phyloP scores from a whole-genome alignment of 2,113 vertebrate genomes.

The Lycaon pictus region DNA sequence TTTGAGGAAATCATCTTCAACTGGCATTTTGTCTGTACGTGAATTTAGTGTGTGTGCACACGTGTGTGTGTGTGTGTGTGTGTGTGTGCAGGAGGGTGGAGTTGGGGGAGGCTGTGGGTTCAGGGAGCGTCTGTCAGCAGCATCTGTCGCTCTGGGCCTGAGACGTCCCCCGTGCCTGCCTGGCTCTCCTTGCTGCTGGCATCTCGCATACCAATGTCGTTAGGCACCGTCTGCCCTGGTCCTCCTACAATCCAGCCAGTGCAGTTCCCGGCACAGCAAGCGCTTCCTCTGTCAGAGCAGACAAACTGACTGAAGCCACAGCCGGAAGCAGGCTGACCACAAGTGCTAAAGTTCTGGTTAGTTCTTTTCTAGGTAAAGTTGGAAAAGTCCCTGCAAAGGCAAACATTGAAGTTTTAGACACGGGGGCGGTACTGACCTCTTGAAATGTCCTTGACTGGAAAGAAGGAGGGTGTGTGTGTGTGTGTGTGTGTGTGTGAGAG shows the following conservation, averaged over 20 bases:
- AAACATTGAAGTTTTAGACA: conserved; percentile 81
- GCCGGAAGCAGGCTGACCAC: conserved; percentile 89
- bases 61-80: background rate
- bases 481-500: background rate
- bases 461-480: conserved; percentile 44
- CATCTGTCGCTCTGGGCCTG: background rate
- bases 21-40: background rate
- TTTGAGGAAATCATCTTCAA: conserved; percentile 5
- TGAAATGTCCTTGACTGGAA: conserved; percentile 79
- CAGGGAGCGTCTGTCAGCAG: fast-evolving
- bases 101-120: background rate
- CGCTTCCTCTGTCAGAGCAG: conserved; percentile 80
- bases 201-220: conserved; percentile 75
- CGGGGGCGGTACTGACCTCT: conserved; percentile 85
- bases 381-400: conserved; percentile 90
- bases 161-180: background rate
- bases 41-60: background rate
- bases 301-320: conserved; percentile 74
- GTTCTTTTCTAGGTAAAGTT: conserved; percentile 89
- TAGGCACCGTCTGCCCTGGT: conserved; percentile 76
- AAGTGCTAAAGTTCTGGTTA: conserved; percentile 82
- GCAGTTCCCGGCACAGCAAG: conserved; percentile 75
- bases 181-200: conserved; percentile 53
- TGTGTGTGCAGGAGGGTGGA: background rate
- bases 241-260: conserved; percentile 77